These are phyloP conservation scores for Calliopsis andreniformis DNA, from an alignment of 1,140 invertebrate genomes.

Conservation along the genomic window DNA sequence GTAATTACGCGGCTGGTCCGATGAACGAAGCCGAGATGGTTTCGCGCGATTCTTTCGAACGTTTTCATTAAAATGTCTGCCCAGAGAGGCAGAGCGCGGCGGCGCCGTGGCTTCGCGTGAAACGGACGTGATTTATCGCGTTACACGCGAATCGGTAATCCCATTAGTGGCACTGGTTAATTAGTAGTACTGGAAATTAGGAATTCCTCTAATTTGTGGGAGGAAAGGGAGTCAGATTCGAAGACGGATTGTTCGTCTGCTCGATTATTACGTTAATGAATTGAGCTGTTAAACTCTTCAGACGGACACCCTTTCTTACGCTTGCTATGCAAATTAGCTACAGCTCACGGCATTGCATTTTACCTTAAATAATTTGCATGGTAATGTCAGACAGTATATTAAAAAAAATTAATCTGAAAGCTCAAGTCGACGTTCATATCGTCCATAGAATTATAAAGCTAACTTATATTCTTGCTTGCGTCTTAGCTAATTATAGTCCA, in stretches of 20 bases:
- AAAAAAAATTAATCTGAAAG: background rate
- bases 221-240: background rate
- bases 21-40: slow-evolving; percentile 25
- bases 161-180: slow-evolving; percentile 15
- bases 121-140: slow-evolving; percentile 31
- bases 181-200: slow-evolving; percentile 3
- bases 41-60: slow-evolving; percentile 40
- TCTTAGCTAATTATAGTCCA: background rate
- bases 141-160: slow-evolving; percentile 20
- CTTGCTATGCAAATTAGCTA: no score
- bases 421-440: no score
- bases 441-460: background rate
- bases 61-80: slow-evolving; percentile 44
- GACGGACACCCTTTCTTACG: no score
- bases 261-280: background rate
- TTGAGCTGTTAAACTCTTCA: no score
- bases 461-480: background rate
- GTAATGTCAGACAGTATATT: background rate
- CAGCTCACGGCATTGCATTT: no score
- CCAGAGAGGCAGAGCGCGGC: no score
- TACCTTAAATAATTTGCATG: no score
- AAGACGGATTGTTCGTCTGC: background rate
- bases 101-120: slow-evolving; percentile 7
- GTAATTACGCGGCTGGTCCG: slow-evolving; percentile 29
- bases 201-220: background rate